Evolutionary conservation across 2,797 vertebrate species (phyloP).

Genomic region (Smutsia gigantea): DNA sequence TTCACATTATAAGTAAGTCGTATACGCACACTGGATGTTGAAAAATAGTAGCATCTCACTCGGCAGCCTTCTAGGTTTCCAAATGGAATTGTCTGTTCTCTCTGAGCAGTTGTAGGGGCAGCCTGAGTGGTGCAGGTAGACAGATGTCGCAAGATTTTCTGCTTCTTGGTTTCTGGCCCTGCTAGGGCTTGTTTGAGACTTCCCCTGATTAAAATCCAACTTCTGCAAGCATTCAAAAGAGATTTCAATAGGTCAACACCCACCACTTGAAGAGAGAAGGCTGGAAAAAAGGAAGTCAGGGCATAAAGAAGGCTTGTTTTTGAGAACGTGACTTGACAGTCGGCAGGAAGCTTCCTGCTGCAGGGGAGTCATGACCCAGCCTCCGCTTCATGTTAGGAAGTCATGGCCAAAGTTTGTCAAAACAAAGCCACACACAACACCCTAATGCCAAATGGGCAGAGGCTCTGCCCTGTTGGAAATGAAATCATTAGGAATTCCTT

Average conservation of each 20-base stretch:
- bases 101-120: background rate
- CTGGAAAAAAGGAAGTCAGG: background rate
- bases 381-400: slow-evolving; percentile 55
- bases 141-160: background rate
- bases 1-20: background rate
- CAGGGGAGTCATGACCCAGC: slow-evolving; percentile 10
- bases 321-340: slow-evolving; percentile 61
- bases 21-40: background rate
- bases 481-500: slow-evolving; percentile 67
- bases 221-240: background rate
- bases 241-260: background rate
- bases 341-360: slow-evolving; percentile 46
- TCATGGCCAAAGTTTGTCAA: slow-evolving; percentile 65
- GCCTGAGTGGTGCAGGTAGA: background rate
- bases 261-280: slow-evolving; percentile 13
- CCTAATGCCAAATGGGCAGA: slow-evolving; percentile 60
- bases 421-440: slow-evolving; percentile 68
- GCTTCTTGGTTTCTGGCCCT: background rate
- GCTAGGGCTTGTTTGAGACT: background rate
- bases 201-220: slow-evolving; percentile 27
- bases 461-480: slow-evolving; percentile 1
- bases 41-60: background rate
- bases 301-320: slow-evolving; percentile 61
- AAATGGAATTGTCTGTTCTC: background rate
- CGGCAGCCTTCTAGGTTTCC: background rate